Evolutionary conservation across 1,140 invertebrate genomes (phyloP), one percentile per base, ranked within the genome.

Genomic region (Polypedilum pembai): DNA sequence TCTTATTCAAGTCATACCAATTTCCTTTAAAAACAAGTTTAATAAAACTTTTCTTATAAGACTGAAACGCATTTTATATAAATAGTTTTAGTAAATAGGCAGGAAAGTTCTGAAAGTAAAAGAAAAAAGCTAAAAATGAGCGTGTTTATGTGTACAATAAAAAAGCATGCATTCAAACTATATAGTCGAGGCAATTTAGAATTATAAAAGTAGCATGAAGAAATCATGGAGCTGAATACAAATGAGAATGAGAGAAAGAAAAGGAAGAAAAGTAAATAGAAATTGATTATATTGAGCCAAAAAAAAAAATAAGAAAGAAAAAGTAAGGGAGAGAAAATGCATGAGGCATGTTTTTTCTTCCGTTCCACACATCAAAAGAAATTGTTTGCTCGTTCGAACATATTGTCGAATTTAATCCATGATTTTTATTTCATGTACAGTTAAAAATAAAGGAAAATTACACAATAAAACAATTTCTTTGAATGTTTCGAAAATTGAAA

Each of bases 121-220:
- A 41, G 40, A 41, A 10, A 56, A 56, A 56, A 33, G 24, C 24
- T 33, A 33, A 33, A 33, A 33, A 33, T 5, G 24, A 33, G 24
- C 5, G 24, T 33, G 24, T 33, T 33, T 33, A 33, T 33, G 24
- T 33, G 5, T 33, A 33, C 1, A n/a, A 56, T 56, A 56, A 56
- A 56, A 56, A 56, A 56, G 45, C 12, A 12, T 56, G 45, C 12
- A 56, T 10, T 56, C 45, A 56, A 56, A 56, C 45, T 56, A 56
- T 56, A 56, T 56, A 56, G 45, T 56, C 45, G 45, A 69, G 20
- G 20, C 17, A 69, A 69, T 69, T 69, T 69, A 18, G 65, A 69
- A 69, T 21, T 69, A 18, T 69, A 69, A 69, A 69, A 69, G 20
- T 4, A 69, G 17, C 65, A 69, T 69, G 20, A 69, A 69, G 20